Base-by-base conservation (phyloP, 2,113 vertebrate genomes). In the Tetrax tetrax region DNA sequence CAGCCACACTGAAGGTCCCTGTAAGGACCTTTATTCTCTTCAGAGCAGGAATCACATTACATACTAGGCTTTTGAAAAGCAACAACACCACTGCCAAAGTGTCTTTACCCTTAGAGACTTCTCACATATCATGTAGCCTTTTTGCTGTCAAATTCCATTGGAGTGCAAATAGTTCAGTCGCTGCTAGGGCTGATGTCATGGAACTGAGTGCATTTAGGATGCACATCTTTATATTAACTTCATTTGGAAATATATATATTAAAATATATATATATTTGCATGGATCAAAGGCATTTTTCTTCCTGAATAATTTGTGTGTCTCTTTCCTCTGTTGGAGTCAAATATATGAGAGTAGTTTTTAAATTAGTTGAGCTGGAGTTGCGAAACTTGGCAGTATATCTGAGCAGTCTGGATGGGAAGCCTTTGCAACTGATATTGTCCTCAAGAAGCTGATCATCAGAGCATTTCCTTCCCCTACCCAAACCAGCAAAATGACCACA, bases 131-230 rank as follows among this genome's bases (percentile, higher is more conserved):
- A 14, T 5, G 25, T 97, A 96, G 96, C 95, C 96, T 68, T 97
- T 96, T 70, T 92, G 95, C 92, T 96, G 91, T 97, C 98, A 98
- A 98, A 98, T 97, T 96, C 93, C 95, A 68, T 95, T 93, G 90
- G 77, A 94, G 96, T 96, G 78, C 93, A 81, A 92, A 97, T 97
- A 97, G 96, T 96, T 97, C 89, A 88, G 82, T 96, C 91, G 95
- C 91, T 88, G 75, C 97, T 56, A 45, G 89, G 47, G 72, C 96
- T 98, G 95, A 97, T 96, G 96, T 97, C 97, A 96, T 94, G 82
- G 51, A 87, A 88, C 87, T 7, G 75, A 97, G 96, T 97, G 97
- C 97, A 97, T 98, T 98, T 97, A 98, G 97, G 96, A 97, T 89
- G 94, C 64, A 69, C 66, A 85, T 96, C 93, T 96, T 95, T 95